Conservation (phyloP, 2,888 invertebrate genomes). For the Ceraclea dissimilis region DNA sequence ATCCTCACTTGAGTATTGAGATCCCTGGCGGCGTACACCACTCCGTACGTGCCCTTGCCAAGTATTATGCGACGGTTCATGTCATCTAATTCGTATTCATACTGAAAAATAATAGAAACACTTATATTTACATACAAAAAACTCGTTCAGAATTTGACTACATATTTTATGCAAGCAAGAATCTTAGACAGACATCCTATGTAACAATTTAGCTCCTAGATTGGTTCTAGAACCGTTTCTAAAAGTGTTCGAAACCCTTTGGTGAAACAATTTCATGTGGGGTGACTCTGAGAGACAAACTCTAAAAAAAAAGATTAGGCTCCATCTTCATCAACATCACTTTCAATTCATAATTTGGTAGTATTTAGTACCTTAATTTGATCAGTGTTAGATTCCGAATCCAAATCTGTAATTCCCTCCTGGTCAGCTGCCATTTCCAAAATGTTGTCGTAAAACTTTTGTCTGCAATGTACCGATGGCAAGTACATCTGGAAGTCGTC, state of each 20-base stretch:
- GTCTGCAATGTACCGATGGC: slow-evolving; percentile 79
- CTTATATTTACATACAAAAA: no score
- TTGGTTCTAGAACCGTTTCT: no score
- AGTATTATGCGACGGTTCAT: slow-evolving; percentile 76
- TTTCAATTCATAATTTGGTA: no score
- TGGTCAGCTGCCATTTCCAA: slow-evolving; percentile 84
- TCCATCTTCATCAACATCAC: no score
- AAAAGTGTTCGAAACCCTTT: no score
- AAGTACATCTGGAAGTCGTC: slow-evolving; percentile 99
- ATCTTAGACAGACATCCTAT: no score
- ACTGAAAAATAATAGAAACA: slow-evolving; percentile 42
- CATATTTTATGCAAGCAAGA: no score
- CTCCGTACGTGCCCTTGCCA: slow-evolving; percentile 93
- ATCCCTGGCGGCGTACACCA: slow-evolving; percentile 91
- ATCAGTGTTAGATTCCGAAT: slow-evolving; percentile 64
- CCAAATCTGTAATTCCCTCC: slow-evolving; percentile 68
- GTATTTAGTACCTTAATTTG: slow-evolving; percentile 69
- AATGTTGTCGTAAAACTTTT: slow-evolving; percentile 77
- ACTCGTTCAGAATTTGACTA: no score
- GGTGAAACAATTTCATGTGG: no score
- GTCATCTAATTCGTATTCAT: slow-evolving; percentile 94
- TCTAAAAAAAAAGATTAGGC: no score
- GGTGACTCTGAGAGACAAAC: no score
- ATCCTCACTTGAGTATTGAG: slow-evolving; percentile 89
- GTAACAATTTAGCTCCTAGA: no score